Evolutionary conservation across 1,140 invertebrate species (phyloP), one percentile per base, ranked within the genome.

Genomic region (Cotesia glomerata): DNA sequence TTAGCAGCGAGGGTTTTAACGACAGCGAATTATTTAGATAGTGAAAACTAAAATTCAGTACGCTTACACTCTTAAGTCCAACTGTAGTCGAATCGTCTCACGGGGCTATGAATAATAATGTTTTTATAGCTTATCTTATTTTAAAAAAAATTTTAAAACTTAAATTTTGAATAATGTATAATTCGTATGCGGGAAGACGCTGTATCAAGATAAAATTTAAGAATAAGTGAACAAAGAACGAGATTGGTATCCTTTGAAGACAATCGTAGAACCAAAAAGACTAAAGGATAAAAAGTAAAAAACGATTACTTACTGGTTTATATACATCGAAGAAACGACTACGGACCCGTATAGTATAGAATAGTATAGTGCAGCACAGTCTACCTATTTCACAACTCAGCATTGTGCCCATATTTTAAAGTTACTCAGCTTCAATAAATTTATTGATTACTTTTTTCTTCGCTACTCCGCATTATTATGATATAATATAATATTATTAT

Each of bases 211-310:
- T 16, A 13, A 14, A 16, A 26, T 52, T 64, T n/a, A 7, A 14
- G 9, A 36, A 45, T 34, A 64, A 13, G 34, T 11, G 11, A 35
- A 35, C 32, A 18, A 35, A 7, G 13, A 13, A 36, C 52, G 52
- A 52, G 52, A 67, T 51, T 67, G 14, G 51, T 11, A 54, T 11
- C 39, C 65, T 67, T 64, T 64, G 62, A 64, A 45, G 65, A 51
- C 26, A 52, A 54, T 67, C 14, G 39, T 13, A 11, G 39, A 45
- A 9, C 9, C 5, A 56, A 56, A 18, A n/a, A 18, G 52, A 34
- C 18, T 5, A 35, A 14, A 67, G 7, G 26, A 35, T 26, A 18
- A 65, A 65, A 35, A 65, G 58, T 26, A 32, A 61, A 61, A 61
- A 61, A 14, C 4, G 18, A 34, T 63, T 32, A 51, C 49, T 45